Conservation (phyloP, 2,888 invertebrate species). For the Phengaris arion region DNA sequence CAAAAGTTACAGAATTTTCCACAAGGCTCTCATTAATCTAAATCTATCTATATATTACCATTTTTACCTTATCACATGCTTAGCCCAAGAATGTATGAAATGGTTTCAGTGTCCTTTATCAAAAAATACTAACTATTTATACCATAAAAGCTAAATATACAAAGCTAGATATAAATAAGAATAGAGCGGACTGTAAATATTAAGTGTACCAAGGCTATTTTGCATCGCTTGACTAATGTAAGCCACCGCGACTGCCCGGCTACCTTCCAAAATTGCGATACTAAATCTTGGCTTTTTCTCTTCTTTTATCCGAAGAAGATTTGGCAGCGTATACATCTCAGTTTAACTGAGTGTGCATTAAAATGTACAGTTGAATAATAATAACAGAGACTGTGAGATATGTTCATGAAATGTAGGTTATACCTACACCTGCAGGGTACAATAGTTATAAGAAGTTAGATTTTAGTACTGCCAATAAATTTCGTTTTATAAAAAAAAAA, state of each 20-base stretch:
- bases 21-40: too few relatives aligned
- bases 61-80: too few relatives aligned
- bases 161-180: slow-evolving; percentile 7
- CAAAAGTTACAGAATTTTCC: too few relatives aligned
- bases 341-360: slow-evolving; percentile 34
- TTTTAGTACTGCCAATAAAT: background rate
- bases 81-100: too few relatives aligned
- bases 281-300: slow-evolving; percentile 72
- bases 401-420: background rate
- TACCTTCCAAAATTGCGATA: slow-evolving; percentile 77
- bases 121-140: too few relatives aligned
- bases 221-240: slow-evolving; percentile 71
- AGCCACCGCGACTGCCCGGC: slow-evolving; percentile 69
- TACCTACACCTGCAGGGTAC: background rate
- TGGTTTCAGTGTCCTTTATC: too few relatives aligned
- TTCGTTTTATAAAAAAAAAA: too few relatives aligned
- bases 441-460: background rate
- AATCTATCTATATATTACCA: too few relatives aligned
- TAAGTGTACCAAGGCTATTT: slow-evolving; percentile 61
- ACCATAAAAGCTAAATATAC: background rate
- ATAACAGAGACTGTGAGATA: background rate
- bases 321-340: slow-evolving; percentile 76
- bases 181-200: slow-evolving; percentile 32
- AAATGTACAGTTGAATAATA: slow-evolving; percentile 9
- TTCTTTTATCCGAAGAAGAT: slow-evolving; percentile 72